phyloP scores from a whole-genome alignment of 2,888 invertebrate genomes.

The Bombylius major region DNA sequence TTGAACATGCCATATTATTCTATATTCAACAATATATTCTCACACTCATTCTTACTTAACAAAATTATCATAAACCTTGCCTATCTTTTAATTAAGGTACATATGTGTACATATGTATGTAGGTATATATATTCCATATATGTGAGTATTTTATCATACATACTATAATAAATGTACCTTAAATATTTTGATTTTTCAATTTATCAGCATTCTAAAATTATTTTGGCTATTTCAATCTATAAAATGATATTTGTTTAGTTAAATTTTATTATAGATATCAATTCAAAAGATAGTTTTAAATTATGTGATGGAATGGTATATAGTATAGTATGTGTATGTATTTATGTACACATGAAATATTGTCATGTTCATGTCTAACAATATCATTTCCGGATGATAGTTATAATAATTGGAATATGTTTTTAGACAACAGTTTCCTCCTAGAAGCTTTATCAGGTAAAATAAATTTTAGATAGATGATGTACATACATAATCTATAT shows the following conservation, averaged over 20 bases:
- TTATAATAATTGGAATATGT: slow-evolving; percentile 77
- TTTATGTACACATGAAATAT: slow-evolving; percentile 38
- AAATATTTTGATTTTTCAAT: slow-evolving; percentile 16
- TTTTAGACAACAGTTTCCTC: slow-evolving; percentile 62
- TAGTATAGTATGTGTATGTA: slow-evolving; percentile 49
- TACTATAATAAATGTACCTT: not conserved
- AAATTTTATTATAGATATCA: slow-evolving; percentile 76
- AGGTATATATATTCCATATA: not conserved
- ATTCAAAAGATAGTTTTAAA: slow-evolving; percentile 61
- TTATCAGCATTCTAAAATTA: slow-evolving; percentile 29
- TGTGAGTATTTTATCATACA: too few relatives aligned
- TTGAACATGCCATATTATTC: too few relatives aligned
- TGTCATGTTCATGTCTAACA: slow-evolving; percentile 59
- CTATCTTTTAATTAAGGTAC: too few relatives aligned
- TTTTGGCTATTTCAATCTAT: slow-evolving; percentile 30
- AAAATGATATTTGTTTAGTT: slow-evolving; percentile 49
- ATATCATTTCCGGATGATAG: slow-evolving; percentile 66
- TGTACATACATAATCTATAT: too few relatives aligned
- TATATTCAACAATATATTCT: too few relatives aligned
- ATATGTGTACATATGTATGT: too few relatives aligned
- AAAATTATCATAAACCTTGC: too few relatives aligned
- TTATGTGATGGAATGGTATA: slow-evolving; percentile 77
- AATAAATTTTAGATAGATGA: not conserved
- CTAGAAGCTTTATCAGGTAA: slow-evolving; percentile 75
- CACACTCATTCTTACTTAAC: too few relatives aligned